Conservation (phyloP, 2,113 vertebrate genomes). For the Salvelinus namaycush region DNA sequence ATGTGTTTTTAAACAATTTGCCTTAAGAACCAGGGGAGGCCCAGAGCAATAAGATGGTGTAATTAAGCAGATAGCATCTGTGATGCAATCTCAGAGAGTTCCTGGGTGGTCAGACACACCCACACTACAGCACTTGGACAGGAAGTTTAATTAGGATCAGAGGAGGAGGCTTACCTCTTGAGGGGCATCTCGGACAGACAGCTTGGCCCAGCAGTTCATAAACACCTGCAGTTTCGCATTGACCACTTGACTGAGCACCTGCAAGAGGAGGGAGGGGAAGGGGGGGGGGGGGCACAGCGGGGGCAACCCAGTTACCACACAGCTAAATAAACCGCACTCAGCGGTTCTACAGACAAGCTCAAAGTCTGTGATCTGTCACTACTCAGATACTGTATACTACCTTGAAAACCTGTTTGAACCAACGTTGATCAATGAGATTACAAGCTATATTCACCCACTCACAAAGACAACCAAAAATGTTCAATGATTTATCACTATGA, state of each 20-base stretch:
- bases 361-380: neutral
- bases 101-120: conserved; percentile 30
- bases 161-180: conserved; percentile 80
- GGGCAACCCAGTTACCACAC: conserved; percentile 35
- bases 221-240: conserved; percentile 90
- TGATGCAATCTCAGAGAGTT: conserved; percentile 45
- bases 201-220: conserved; percentile 89
- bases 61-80: conserved; percentile 72
- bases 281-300: neutral
- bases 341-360: neutral
- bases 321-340: conserved; percentile 21
- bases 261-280: conserved; percentile 34
- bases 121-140: conserved; percentile 53
- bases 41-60: conserved; percentile 71
- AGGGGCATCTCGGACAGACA: conserved; percentile 88
- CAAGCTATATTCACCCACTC: no score
- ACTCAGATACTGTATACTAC: neutral
- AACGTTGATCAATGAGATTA: neutral
- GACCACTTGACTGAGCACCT: conserved; percentile 89
- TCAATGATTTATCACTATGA: no score
- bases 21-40: conserved; percentile 55
- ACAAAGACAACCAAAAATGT: no score
- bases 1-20: conserved; percentile 52
- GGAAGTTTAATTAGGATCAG: conserved; percentile 68
- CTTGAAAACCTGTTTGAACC: neutral